A percentile compares a stretch with the other conserved stretches of the same genome.
phyloP scores from a whole-genome alignment of 2,888 invertebrate species.

The Chymomyza amoena region DNA sequence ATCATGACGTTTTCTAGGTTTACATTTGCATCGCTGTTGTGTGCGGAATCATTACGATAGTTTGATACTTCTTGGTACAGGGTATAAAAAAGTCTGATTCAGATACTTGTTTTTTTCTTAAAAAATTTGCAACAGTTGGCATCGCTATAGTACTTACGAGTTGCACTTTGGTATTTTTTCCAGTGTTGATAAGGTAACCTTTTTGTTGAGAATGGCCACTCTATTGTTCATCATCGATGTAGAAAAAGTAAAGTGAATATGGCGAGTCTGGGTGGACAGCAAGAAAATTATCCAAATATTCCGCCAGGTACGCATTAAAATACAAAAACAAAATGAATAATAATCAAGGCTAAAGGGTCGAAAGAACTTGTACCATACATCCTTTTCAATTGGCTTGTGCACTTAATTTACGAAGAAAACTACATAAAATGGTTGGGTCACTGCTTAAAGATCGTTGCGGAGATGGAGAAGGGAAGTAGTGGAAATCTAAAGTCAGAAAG shows the following conservation, averaged over 20 bases:
- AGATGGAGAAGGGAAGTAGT: slow-evolving; percentile 35
- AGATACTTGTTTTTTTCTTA: too few species aligned
- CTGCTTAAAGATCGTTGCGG: slow-evolving; percentile 11
- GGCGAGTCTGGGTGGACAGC: slow-evolving; percentile 80
- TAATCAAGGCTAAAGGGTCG: not conserved
- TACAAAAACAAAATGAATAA: slow-evolving; percentile 34
- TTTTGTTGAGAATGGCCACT: not conserved
- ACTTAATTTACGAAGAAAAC: not conserved
- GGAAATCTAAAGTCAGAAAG: slow-evolving; percentile 17
- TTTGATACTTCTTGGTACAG: too few species aligned
- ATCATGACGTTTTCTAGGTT: too few species aligned
- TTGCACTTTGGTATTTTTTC: not conserved
- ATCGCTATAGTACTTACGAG: too few species aligned
- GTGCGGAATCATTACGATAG: too few species aligned
- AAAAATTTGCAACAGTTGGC: too few species aligned
- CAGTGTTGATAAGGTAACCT: not conserved
- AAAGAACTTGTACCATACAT: not conserved
- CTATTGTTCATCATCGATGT: slow-evolving; percentile 49
- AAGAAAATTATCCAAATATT: slow-evolving; percentile 78
- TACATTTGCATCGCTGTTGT: too few species aligned
- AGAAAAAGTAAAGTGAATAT: slow-evolving; percentile 76
- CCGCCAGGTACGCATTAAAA: slow-evolving; percentile 77
- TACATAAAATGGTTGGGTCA: not conserved
- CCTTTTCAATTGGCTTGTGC: not conserved
- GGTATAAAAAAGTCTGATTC: too few species aligned